phyloP scores from a whole-genome alignment of 1,140 invertebrate species.

The Drosophila teissieri region DNA sequence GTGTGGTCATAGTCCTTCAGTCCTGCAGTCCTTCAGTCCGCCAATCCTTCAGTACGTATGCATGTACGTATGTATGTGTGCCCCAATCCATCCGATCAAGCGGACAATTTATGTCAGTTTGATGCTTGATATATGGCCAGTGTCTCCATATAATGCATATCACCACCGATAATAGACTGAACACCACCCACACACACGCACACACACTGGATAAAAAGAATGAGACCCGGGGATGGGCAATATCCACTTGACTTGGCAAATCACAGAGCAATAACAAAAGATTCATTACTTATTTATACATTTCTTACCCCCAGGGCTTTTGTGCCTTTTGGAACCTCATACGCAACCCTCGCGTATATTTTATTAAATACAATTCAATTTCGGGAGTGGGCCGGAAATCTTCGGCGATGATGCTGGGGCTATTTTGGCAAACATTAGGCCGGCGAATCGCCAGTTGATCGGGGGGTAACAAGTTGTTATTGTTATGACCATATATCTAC shows the following conservation, averaged over 20 bases:
- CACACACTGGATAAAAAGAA: background rate
- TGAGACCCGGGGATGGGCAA: background rate
- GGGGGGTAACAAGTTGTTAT: constrained; percentile 71
- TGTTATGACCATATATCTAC: constrained; percentile 55
- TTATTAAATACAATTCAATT: constrained; percentile 83
- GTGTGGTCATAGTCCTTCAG: background rate
- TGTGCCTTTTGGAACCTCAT: background rate
- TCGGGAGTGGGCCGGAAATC: constrained; percentile 14
- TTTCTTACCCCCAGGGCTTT: constrained; percentile 15
- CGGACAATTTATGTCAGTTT: constrained; percentile 76
- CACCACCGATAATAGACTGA: constrained; percentile 56
- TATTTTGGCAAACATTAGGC: constrained; percentile 68
- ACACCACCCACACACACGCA: background rate
- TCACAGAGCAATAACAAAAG: constrained; percentile 71
- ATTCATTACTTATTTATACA: constrained; percentile 79
- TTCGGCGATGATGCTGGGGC: constrained; percentile 48
- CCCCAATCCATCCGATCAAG: constrained; percentile 21
- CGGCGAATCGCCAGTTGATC: constrained; percentile 32
- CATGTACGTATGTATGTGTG: background rate
- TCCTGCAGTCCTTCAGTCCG: background rate
- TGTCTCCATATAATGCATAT: constrained; percentile 16
- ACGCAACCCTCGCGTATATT: constrained; percentile 64
- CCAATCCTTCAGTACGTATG: background rate
- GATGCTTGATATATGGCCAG: constrained; percentile 68
- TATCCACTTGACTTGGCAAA: constrained; percentile 75